Evolutionary conservation across 2,797 vertebrate genomes (phyloP), one percentile per base, ranked within the genome.

Genomic region (Perodicticus potto): DNA sequence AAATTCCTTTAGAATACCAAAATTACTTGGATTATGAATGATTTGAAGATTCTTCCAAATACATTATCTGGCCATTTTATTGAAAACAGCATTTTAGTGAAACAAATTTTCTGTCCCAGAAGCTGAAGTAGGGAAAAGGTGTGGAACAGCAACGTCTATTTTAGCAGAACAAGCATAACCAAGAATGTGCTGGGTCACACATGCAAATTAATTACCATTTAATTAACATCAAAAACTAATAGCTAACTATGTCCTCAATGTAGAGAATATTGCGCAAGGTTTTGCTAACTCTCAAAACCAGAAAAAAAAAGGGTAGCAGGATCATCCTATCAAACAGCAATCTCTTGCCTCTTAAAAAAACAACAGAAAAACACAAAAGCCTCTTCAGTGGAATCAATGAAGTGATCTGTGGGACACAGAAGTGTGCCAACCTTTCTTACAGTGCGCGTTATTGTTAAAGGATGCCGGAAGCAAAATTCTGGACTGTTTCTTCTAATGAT

Each of bases 141-240:
- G 17, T 90, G 3, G 27, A n/a, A n/a, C 8, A 76, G 5, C 27
- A 34, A 70, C 83, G 23, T 17, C 59, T 92, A 53, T 12, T 82
- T 91, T 11, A 49, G 57, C 57, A 91, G 59, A 63, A 88, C 17
- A 96, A 23, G 70, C 81, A 93, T 13, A 74, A 59, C 34, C 25
- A 74, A 95, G 82, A 91, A 17, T 34, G 20, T 93, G n/a, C 59
- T 87, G n/a, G 57, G 65, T 97, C 76, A 80, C 32, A 57, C 20
- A 29, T 32, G 89, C n/a, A n/a, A 91, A 89, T 65, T 61, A 63
- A 80, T 92, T 72, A 84, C 17, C 49, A 57, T 22, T 22, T 59
- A 80, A 57, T 27, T 57, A 27, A 80, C 27, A 37, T 80, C 37
- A 80, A 37, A 57, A 23, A 80, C 57, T 22, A 80, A 82, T 12